Conservation (phyloP, 2,797 vertebrate genomes). For the Carcharodon carcharias region DNA sequence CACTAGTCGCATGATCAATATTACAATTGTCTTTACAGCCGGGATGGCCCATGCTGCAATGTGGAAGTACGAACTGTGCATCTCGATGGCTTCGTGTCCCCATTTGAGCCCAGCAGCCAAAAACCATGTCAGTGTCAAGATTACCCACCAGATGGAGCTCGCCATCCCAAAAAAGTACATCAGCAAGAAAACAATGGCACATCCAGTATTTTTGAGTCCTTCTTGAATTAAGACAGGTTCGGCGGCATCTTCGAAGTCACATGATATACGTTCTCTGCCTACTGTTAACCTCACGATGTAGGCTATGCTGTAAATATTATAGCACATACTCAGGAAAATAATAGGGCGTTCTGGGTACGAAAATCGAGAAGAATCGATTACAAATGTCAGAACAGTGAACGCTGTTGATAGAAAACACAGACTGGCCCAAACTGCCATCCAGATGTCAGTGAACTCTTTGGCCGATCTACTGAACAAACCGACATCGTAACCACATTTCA, state of each 20-base stretch:
- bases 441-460: conserved; percentile 92
- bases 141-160: conserved; percentile 96
- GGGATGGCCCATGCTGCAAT: conserved; percentile 99
- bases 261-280: conserved; percentile 93
- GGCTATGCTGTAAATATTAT: conserved; percentile 97
- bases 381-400: conserved; percentile 91
- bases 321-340: conserved; percentile 98
- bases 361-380: conserved; percentile 90
- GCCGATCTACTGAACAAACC: conserved; percentile 81
- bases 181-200: conserved; percentile 96
- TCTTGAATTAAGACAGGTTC: conserved; percentile 93
- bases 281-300: conserved; percentile 91
- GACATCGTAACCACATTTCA: conserved; percentile 90
- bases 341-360: conserved; percentile 95
- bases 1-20: conserved; percentile 93
- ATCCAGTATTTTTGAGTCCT: conserved; percentile 97
- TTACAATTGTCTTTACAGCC: conserved; percentile 92
- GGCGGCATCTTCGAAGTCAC: conserved; percentile 87
- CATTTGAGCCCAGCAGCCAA: conserved; percentile 92
- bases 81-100: conserved; percentile 97
- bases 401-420: conserved; percentile 94
- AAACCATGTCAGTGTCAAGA: conserved; percentile 95
- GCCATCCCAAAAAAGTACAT: conserved; percentile 99
- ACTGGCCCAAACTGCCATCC: conserved; percentile 96
- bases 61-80: conserved; percentile 99